Evolutionary conservation across 2,797 vertebrate species (phyloP).

Genomic region (Salarias fasciatus): DNA sequence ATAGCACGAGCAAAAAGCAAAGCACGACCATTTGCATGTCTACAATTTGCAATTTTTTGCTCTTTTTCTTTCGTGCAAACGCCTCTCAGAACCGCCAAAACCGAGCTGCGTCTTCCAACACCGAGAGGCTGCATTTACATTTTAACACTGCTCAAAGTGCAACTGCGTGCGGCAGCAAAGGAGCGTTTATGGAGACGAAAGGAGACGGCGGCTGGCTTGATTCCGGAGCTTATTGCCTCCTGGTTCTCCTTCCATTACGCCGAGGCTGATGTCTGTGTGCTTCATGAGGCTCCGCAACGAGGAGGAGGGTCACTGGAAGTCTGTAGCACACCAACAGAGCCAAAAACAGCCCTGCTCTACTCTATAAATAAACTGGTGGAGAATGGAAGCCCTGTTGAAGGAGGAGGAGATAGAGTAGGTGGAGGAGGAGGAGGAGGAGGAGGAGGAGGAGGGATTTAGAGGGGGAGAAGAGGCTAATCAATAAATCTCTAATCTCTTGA

Average conservation of each 20-base stretch:
- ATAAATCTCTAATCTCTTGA: conserved; percentile 74
- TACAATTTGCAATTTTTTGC: conserved; percentile 3
- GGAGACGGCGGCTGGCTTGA: conserved; percentile 15
- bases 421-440: conserved; percentile 3
- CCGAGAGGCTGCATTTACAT: conserved; percentile 32
- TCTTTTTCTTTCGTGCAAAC: conserved; percentile 6
- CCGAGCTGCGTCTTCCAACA: conserved; percentile 3
- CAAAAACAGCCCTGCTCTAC: conserved; percentile 51
- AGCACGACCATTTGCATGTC: conserved; percentile 26
- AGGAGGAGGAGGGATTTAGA: conserved; percentile 25
- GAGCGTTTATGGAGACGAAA: conserved; percentile 33
- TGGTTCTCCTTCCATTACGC: conserved; percentile 39
- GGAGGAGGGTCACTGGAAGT: conserved; percentile 36
- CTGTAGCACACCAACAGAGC: conserved; percentile 47
- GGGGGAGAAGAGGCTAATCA: conserved; percentile 66
- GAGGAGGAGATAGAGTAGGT: conserved; percentile 13
- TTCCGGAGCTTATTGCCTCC: conserved; percentile 36
- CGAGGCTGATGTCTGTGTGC: conserved; percentile 9
- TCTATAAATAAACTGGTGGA: conserved; percentile 74
- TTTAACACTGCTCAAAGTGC: conserved; percentile 36
- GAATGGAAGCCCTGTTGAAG: conserved; percentile 45
- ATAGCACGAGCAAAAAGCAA: conserved; percentile 9
- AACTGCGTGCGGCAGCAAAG: conserved; percentile 14
- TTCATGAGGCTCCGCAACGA: conserved; percentile 33
- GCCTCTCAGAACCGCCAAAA: conserved; percentile 10